Evolutionary conservation across 2,113 vertebrate species (phyloP), one percentile per base, ranked within the genome.

Genomic region (Mixornis gularis): DNA sequence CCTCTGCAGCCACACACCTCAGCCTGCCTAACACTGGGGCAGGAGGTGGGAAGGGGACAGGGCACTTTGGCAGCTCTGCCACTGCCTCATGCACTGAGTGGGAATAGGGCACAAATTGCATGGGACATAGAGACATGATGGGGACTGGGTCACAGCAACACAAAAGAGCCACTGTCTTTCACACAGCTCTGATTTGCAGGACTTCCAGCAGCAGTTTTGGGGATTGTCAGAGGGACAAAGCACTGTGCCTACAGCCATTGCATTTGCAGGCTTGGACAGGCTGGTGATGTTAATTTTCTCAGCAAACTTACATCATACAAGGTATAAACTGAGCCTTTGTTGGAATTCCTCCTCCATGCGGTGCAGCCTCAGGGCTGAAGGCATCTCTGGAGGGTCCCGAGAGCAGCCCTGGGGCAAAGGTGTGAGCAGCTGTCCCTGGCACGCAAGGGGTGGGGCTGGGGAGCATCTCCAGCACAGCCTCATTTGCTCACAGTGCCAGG

Each of bases 171-270:
- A 0, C 43, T 26, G 17, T 70, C 12, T 1, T 66, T 80, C 32
- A 43, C 48, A 56, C 1, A 11, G 53, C 22, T 84, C 56, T 40
- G 60, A 27, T 44, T 74, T 73, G 13, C 52, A 74, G 51, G 40
- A 65, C 10, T 19, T 87, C 10, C 3, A 7, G 62, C 36, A 46
- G 13, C 1, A 1, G 15, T 65, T 72, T 43, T 0, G 0, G 40
- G n/a, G 13, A 17, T 10, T 27, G 26, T 68, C 49, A 53, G 41
- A 36, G 22, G 17, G 17, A 69, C 2, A 8, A 81, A 26, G 25
- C 78, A 79, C 63, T 41, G 56, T 62, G 82, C 43, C 66, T 46
- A 38, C 18, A 82, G 59, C 55, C 2, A 3, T 32, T 53, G 58
- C 1, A 1, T 77, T 46, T n/a, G 26, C 49, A 72, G 59, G 49